These are phyloP conservation scores for Loripinus fragilis DNA, from an alignment of 2,888 invertebrate genomes.

Conservation along the genomic window DNA sequence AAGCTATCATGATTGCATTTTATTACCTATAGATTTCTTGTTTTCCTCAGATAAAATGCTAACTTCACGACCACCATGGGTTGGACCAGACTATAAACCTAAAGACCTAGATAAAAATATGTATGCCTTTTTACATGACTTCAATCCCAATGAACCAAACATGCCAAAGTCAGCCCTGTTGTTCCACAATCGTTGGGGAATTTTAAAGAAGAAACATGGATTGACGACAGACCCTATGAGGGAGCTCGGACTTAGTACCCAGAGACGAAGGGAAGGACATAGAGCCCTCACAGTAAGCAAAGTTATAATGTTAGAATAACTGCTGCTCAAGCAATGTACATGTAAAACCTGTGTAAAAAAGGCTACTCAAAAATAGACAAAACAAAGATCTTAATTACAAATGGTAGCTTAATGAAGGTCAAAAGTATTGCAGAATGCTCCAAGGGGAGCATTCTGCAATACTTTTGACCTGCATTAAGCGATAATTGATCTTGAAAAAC, in stretches of 20 bases:
- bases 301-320: too few species aligned
- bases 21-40: too few species aligned
- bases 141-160: slow-evolving; percentile 79
- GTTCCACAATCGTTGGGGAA: slow-evolving; percentile 80
- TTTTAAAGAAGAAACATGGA: slow-evolving; percentile 61
- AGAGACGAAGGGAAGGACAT: slow-evolving; percentile 67
- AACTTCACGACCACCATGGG: slow-evolving; percentile 77
- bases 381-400: too few species aligned
- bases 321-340: too few species aligned
- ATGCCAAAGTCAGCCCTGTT: slow-evolving; percentile 71
- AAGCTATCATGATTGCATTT: too few species aligned
- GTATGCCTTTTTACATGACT: slow-evolving; percentile 74
- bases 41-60: slow-evolving; percentile 53
- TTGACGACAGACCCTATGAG: slow-evolving; percentile 65
- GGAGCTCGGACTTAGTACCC: slow-evolving; percentile 72
- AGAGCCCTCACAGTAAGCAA: slow-evolving; percentile 67
- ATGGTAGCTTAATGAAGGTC: too few species aligned
- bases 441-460: too few species aligned
- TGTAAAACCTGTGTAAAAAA: too few species aligned
- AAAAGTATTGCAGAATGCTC: too few species aligned
- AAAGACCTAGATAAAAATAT: slow-evolving; percentile 76
- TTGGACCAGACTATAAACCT: slow-evolving; percentile 76
- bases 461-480: too few species aligned
- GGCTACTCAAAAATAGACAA: too few species aligned
- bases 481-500: too few species aligned